Conservation (phyloP, 2,888 invertebrate species). For the Cosmia trapezina region DNA sequence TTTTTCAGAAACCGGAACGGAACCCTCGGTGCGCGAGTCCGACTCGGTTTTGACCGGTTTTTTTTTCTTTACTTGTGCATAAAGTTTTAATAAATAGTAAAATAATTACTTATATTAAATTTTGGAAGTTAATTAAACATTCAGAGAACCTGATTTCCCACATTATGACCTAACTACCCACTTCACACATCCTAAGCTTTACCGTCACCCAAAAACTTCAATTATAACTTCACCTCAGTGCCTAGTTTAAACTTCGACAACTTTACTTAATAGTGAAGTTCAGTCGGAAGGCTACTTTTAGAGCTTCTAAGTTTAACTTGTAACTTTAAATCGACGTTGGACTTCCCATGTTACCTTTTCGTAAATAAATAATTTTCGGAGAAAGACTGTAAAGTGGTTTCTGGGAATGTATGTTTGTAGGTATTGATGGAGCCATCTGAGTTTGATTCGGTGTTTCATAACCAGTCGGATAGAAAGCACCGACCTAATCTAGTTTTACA, state of each 20-base stretch:
- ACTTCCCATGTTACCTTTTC: neutral
- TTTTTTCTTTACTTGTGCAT: too few relatives aligned
- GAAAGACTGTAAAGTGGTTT: neutral
- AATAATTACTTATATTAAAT: too few relatives aligned
- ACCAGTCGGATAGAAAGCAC: too few relatives aligned
- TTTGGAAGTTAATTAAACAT: too few relatives aligned
- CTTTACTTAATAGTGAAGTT: slow-evolving; percentile 50
- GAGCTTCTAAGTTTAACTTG: slow-evolving; percentile 19
- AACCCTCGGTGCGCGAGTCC: too few relatives aligned
- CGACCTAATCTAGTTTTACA: too few relatives aligned
- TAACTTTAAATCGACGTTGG: slow-evolving; percentile 37
- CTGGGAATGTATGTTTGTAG: too few relatives aligned
- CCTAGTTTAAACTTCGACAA: slow-evolving; percentile 38
- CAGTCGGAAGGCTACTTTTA: slow-evolving; percentile 41
- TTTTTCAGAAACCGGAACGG: too few relatives aligned
- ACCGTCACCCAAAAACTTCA: slow-evolving; percentile 47
- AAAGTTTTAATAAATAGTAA: too few relatives aligned
- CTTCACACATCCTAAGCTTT: slow-evolving; percentile 5
- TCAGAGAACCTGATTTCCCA: neutral
- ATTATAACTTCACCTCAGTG: slow-evolving; percentile 46
- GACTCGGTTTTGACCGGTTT: too few relatives aligned
- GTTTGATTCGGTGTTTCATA: too few relatives aligned
- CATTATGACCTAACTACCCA: neutral
- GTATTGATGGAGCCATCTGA: too few relatives aligned
- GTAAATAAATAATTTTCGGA: slow-evolving; percentile 27